A percentile compares a stretch with the other conserved stretches of the same genome.
phyloP scores from a whole-genome alignment of 2,797 vertebrate genomes.

The Silurus aristotelis region DNA sequence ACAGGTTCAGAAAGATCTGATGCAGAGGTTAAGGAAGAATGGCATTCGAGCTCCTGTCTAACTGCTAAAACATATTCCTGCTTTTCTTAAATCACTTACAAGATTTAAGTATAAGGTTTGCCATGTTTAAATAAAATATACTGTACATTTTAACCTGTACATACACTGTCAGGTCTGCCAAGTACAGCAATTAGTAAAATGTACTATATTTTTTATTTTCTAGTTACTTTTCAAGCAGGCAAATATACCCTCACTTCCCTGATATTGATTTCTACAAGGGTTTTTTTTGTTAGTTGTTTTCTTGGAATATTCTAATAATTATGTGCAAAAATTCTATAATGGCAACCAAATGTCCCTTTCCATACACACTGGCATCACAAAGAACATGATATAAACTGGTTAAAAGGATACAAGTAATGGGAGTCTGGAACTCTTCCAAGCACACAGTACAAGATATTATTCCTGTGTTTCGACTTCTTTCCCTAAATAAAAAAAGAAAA shows the following conservation, averaged over 20 bases:
- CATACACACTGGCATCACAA: not conserved
- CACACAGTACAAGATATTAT: constrained; percentile 95
- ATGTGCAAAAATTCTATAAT: not conserved
- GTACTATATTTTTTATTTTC: not conserved
- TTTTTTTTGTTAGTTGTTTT: not conserved
- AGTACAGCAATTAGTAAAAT: not conserved
- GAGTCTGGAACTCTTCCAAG: constrained; percentile 94
- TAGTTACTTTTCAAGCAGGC: not conserved
- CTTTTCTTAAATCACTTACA: not conserved
- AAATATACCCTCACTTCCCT: not conserved
- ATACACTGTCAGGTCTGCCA: not conserved
- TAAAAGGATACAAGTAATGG: constrained; percentile 94
- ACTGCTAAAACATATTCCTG: not conserved
- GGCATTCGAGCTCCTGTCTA: not conserved
- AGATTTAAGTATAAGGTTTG: not conserved
- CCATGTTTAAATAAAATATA: not conserved
- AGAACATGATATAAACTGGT: not conserved
- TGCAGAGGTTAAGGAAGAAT: constrained; percentile 65
- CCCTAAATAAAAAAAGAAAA: constrained; percentile 70
- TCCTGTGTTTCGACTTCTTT: constrained; percentile 88
- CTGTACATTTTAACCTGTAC: not conserved
- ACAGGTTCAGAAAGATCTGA: constrained; percentile 91
- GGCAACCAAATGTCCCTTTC: not conserved
- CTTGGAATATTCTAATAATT: not conserved
- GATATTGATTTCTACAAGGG: not conserved